Percentiles rank a stretch among this genome's conserved stretches.
Evolutionary conservation across 1,140 invertebrate species (phyloP).

Genomic region (Solen grandis): DNA sequence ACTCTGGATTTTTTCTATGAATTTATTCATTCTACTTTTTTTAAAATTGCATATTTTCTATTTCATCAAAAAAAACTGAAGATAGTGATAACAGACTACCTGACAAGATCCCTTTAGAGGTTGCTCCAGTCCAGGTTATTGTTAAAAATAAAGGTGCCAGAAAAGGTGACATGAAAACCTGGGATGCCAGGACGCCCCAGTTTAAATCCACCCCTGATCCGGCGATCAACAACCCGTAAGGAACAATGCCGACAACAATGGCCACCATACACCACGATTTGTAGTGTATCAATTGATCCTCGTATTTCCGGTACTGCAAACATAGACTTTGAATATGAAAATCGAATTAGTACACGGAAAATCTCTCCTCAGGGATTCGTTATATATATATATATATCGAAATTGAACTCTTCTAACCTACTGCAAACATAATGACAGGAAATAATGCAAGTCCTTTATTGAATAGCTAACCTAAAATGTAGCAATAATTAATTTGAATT

Average conservation of each 20-base stretch:
- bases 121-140: slow-evolving; percentile 64
- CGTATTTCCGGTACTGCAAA: slow-evolving; percentile 49
- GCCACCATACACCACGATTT: slow-evolving; percentile 49
- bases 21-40: too few species aligned
- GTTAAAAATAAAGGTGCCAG: slow-evolving; percentile 66
- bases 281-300: slow-evolving; percentile 37
- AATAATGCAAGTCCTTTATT: too few species aligned
- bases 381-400: too few species aligned
- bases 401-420: too few species aligned
- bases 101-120: slow-evolving; percentile 60
- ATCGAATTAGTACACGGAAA: background rate
- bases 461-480: too few species aligned
- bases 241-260: slow-evolving; percentile 27
- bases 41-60: too few species aligned
- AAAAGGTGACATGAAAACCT: slow-evolving; percentile 32
- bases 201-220: slow-evolving; percentile 39
- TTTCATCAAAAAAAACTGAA: too few species aligned
- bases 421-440: too few species aligned
- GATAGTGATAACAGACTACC: too few species aligned
- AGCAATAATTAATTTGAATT: too few species aligned
- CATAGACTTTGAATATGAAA: slow-evolving; percentile 1
- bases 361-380: too few species aligned
- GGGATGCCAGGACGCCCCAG: slow-evolving; percentile 12
- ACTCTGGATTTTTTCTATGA: too few species aligned
- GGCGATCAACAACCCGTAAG: slow-evolving; percentile 34